Evolutionary conservation across 2,797 vertebrate genomes (phyloP).

Genomic region (Ptychadena robeensis): DNA sequence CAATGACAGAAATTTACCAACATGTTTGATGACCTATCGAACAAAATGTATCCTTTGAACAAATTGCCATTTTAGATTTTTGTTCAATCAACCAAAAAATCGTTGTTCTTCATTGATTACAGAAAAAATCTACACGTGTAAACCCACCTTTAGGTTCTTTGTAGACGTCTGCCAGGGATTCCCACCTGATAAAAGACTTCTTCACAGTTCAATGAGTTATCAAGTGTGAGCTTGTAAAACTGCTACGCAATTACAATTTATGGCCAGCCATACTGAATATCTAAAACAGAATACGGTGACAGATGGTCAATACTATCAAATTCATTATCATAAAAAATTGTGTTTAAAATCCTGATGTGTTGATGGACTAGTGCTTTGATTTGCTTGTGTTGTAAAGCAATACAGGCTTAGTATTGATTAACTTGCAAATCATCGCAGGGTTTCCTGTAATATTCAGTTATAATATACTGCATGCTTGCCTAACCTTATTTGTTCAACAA

Average conservation of each 20-base stretch:
- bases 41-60: too few species aligned
- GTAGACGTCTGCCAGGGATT: neutral
- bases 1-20: too few species aligned
- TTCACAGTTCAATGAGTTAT: constrained; percentile 23
- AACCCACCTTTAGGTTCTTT: too few species aligned
- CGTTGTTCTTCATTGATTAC: too few species aligned
- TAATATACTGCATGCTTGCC: constrained; percentile 1
- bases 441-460: constrained; percentile 34
- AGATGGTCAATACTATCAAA: constrained; percentile 49
- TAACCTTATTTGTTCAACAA: constrained; percentile 1
- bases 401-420: constrained; percentile 53
- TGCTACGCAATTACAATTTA: constrained; percentile 27
- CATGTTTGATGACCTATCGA: too few species aligned
- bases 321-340: constrained; percentile 50
- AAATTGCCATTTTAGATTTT: too few species aligned
- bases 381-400: constrained; percentile 21
- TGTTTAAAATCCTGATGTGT: constrained; percentile 31
- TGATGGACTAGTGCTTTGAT: constrained; percentile 35
- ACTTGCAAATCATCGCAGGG: constrained; percentile 22
- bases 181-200: constrained; percentile 12
- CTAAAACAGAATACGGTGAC: constrained; percentile 40
- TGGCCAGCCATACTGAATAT: constrained; percentile 33
- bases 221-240: constrained; percentile 18
- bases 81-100: too few species aligned
- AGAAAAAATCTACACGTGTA: too few species aligned